Percentiles rank a stretch among this genome's conserved stretches.
phyloP scores from a whole-genome alignment of 2,113 vertebrate species.

The Murina feae region DNA sequence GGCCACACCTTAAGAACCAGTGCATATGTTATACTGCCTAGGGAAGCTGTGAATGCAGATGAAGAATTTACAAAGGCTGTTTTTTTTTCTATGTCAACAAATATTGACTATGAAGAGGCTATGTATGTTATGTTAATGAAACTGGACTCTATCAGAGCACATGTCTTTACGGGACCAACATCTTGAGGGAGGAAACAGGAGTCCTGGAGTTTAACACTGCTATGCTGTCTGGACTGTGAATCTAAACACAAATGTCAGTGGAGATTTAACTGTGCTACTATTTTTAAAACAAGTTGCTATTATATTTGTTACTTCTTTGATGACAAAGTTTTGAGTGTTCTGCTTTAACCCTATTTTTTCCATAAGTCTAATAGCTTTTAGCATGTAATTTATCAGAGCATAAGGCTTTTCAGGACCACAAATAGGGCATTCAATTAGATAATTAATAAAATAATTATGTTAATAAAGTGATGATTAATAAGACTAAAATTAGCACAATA shows the following conservation, averaged over 20 bases:
- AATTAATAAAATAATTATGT: not conserved
- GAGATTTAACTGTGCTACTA: not conserved
- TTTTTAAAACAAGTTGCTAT: not conserved
- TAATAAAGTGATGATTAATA: not conserved
- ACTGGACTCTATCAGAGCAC: not conserved
- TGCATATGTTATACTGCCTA: not conserved
- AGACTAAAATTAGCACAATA: not conserved
- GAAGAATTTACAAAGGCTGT: not conserved
- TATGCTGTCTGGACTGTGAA: not conserved
- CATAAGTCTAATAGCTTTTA: not conserved
- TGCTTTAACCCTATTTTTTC: not conserved
- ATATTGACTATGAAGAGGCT: not conserved
- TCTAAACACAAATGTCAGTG: not conserved
- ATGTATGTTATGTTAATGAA: not conserved
- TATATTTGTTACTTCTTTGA: not conserved
- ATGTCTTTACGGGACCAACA: not conserved
- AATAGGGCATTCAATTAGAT: not conserved
- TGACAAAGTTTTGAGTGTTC: not conserved
- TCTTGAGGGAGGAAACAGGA: not conserved
- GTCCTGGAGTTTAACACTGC: fast-evolving
- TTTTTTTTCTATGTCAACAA: not conserved
- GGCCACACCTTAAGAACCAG: not conserved
- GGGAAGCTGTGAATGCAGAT: not conserved
- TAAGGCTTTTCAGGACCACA: not conserved
- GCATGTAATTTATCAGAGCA: not conserved